A percentile compares a stretch with the other conserved stretches of the same genome.
Evolutionary conservation across 1,140 invertebrate genomes (phyloP).

Genomic region (Chlorops oryzae): DNA sequence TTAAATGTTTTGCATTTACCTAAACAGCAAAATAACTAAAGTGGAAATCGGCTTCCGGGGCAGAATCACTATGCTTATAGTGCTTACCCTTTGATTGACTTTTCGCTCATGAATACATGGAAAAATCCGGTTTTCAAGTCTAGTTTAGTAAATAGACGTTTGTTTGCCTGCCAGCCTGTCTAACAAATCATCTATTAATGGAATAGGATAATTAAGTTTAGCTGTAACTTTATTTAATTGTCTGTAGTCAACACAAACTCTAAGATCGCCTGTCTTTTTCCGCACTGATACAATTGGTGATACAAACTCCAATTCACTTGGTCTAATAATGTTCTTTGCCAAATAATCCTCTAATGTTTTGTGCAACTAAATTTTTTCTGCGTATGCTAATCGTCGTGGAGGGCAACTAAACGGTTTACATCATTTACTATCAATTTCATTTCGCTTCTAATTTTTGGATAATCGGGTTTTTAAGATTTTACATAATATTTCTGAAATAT

Average conservation of each 20-base stretch:
- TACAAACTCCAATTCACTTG: slow-evolving; percentile 18
- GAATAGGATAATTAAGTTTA: slow-evolving; percentile 27
- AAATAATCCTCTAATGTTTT: not conserved
- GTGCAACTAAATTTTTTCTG: not conserved
- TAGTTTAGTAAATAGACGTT: too few relatives aligned
- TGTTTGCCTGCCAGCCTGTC: slow-evolving; percentile 19
- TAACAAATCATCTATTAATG: slow-evolving; percentile 33
- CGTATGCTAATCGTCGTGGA: not conserved
- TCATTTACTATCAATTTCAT: not conserved
- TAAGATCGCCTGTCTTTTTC: slow-evolving; percentile 20
- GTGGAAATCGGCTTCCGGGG: too few relatives aligned
- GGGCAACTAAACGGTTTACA: not conserved
- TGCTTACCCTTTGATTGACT: too few relatives aligned
- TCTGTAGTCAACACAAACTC: slow-evolving; percentile 20
- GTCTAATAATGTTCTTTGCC: not conserved
- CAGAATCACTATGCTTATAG: too few relatives aligned
- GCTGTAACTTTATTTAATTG: slow-evolving; percentile 15
- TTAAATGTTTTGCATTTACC: too few relatives aligned
- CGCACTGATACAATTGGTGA: slow-evolving; percentile 27
- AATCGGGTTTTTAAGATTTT: not conserved
- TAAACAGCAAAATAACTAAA: too few relatives aligned
- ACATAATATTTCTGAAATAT: not conserved
- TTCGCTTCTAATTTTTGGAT: not conserved
- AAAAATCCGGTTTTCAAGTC: slow-evolving; percentile 33
- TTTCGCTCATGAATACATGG: slow-evolving; percentile 25